phyloP scores from a whole-genome alignment of 2,888 invertebrate genomes.

The Stenotaenia linearis region DNA sequence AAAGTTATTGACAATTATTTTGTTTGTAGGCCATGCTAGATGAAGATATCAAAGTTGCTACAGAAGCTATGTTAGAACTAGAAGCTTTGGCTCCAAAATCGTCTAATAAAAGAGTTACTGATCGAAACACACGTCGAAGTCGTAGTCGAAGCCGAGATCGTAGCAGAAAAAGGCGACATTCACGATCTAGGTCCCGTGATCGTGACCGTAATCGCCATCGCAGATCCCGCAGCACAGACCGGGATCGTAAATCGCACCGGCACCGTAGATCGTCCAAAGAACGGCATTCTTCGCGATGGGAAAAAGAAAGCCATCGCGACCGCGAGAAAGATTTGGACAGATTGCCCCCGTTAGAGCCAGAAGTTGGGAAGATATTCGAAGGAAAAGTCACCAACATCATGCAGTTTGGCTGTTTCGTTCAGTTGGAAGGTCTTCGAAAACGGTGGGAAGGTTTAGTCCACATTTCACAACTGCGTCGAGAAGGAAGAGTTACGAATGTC shows the following conservation, averaged over 20 bases:
- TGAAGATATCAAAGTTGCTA: constrained; percentile 55
- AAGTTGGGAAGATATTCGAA: constrained; percentile 64
- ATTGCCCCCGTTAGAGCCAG: constrained; percentile 50
- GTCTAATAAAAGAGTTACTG: not conserved
- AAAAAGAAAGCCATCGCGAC: constrained; percentile 29
- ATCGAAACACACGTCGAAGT: constrained; percentile 38
- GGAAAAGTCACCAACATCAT: constrained; percentile 94
- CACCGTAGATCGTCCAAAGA: constrained; percentile 34
- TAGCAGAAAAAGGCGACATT: constrained; percentile 37
- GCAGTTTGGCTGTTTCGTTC: constrained; percentile 97
- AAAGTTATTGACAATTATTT: no score
- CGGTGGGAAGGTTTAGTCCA: constrained; percentile 94
- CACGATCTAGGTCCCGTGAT: constrained; percentile 17
- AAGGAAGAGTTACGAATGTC: constrained; percentile 89
- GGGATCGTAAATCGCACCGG: constrained; percentile 35
- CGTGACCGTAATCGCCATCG: not conserved
- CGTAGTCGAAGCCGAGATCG: constrained; percentile 40
- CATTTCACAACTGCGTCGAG: constrained; percentile 80
- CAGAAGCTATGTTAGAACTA: constrained; percentile 76
- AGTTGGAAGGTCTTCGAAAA: constrained; percentile 81
- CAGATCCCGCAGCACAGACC: constrained; percentile 68
- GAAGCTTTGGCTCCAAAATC: constrained; percentile 69
- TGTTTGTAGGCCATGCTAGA: constrained; percentile 40
- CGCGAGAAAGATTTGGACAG: constrained; percentile 39
- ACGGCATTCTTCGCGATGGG: not conserved